phyloP scores from a whole-genome alignment of 1,140 invertebrate species.

The Zaprionus kolodkinae region DNA sequence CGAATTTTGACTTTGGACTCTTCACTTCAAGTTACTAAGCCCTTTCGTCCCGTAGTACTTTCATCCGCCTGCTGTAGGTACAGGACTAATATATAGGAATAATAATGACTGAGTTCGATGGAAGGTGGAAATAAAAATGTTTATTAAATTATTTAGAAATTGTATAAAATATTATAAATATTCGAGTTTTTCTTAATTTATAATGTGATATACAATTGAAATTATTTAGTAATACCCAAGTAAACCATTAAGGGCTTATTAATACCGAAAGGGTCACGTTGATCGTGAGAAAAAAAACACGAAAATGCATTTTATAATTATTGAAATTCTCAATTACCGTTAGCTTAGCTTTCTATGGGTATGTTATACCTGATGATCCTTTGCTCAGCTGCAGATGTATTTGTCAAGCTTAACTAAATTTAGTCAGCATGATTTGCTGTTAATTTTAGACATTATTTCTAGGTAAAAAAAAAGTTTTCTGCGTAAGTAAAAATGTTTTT shows the following conservation, averaged over 20 bases:
- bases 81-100: too few relatives aligned
- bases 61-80: too few relatives aligned
- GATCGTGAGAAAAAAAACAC: too few relatives aligned
- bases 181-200: too few relatives aligned
- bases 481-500: neutral
- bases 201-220: neutral
- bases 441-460: conserved; percentile 7
- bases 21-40: neutral
- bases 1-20: neutral
- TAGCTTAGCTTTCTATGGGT: too few relatives aligned
- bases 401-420: neutral
- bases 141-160: neutral
- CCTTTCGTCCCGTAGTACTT: too few relatives aligned
- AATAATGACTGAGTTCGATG: neutral
- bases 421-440: neutral
- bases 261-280: neutral
- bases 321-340: too few relatives aligned
- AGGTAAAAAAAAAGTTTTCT: conserved; percentile 2
- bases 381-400: neutral
- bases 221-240: neutral
- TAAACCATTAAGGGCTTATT: neutral
- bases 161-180: neutral
- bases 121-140: neutral
- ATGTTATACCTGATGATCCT: neutral
- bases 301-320: too few relatives aligned